A percentile compares a stretch with the other conserved stretches of the same genome.
Conservation (phyloP, 1,140 invertebrate species). For the Propsilocerus akamusi region DNA sequence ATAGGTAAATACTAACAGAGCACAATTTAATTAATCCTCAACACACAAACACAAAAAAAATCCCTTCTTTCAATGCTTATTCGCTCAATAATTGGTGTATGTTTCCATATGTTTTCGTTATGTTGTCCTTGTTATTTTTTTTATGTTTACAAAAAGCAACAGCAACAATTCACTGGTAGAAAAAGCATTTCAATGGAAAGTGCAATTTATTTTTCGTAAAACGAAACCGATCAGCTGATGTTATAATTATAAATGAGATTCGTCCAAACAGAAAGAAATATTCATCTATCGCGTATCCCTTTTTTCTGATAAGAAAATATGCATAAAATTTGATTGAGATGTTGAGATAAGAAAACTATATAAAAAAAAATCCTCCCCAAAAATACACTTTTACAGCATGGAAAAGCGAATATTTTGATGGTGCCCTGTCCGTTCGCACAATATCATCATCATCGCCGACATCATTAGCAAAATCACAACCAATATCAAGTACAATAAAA, state of each 20-base stretch:
- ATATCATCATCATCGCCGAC: background rate
- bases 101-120: background rate
- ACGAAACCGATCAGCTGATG: too few relatives aligned
- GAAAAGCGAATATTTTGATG: slow-evolving; percentile 1
- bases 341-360: background rate
- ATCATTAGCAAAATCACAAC: background rate
- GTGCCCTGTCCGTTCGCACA: background rate
- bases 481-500: slow-evolving; percentile 1
- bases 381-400: background rate
- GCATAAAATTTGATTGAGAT: background rate
- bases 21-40: too few relatives aligned
- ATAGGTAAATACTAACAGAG: too few relatives aligned
- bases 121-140: too few relatives aligned
- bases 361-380: background rate
- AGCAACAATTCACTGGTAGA: too few relatives aligned
- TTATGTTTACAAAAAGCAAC: too few relatives aligned
- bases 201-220: too few relatives aligned
- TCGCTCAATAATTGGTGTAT: background rate
- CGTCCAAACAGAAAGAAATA: too few relatives aligned
- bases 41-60: background rate
- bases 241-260: too few relatives aligned
- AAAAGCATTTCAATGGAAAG: too few relatives aligned
- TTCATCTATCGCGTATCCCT: too few relatives aligned
- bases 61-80: background rate
- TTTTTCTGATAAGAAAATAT: too few relatives aligned